Percentiles rank a stretch among this genome's conserved stretches.
These are phyloP conservation scores for Drosophila rufa DNA, from an alignment of 1,140 invertebrate species.

Conservation along the genomic window DNA sequence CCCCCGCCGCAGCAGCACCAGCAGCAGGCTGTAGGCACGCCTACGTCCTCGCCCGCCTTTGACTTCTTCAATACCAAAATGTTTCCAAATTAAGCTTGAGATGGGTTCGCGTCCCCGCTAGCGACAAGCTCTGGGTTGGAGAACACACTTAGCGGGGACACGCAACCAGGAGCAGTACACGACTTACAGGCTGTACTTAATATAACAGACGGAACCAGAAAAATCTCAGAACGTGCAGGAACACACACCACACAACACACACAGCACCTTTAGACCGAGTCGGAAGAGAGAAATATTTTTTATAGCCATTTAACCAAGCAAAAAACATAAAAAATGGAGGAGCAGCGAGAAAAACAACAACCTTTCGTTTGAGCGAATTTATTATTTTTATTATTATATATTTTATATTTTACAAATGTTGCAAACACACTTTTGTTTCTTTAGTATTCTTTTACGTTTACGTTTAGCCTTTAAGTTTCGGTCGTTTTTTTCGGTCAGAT, in stretches of 20 bases:
- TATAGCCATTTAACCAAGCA: constrained; percentile 55
- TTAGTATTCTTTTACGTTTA: constrained; percentile 57
- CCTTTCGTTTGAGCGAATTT: constrained; percentile 82
- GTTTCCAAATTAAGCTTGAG: constrained; percentile 63
- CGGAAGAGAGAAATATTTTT: constrained; percentile 65
- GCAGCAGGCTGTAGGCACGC: constrained; percentile 40
- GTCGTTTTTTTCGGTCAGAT: constrained; percentile 27
- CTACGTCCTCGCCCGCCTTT: constrained; percentile 56
- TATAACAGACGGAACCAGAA: constrained; percentile 46
- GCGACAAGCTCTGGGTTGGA: constrained; percentile 14
- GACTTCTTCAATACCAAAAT: constrained; percentile 80
- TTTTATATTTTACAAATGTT: constrained; percentile 26
- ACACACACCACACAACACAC: constrained; percentile 56
- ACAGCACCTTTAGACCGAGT: constrained; percentile 44
- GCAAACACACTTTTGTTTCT: constrained; percentile 49
- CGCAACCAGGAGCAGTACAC: constrained; percentile 61
- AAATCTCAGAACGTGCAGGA: constrained; percentile 79
- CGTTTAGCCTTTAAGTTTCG: constrained; percentile 45
- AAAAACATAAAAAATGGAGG: neutral
- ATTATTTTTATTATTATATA: constrained; percentile 59
- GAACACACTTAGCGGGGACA: neutral
- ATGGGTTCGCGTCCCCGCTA: constrained; percentile 30
- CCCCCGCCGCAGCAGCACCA: constrained; percentile 45
- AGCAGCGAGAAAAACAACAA: constrained; percentile 39
- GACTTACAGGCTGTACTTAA: constrained; percentile 77